These are phyloP conservation scores for Buceros bicornis DNA, from an alignment of 2,797 vertebrate species.

Conservation along the genomic window DNA sequence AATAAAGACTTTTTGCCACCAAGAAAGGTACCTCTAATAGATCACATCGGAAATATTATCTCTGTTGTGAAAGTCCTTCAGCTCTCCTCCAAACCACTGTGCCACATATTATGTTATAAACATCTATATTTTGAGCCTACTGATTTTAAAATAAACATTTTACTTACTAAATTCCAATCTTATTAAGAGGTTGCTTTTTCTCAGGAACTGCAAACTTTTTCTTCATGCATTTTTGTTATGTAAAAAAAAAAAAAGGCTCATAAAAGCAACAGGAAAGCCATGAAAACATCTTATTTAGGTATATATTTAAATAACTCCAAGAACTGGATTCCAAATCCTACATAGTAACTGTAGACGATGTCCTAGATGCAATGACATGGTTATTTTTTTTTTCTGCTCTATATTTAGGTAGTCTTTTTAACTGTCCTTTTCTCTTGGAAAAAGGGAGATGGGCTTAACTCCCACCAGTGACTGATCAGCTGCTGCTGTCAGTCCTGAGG, in stretches of 20 bases:
- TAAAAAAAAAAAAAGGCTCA: neutral
- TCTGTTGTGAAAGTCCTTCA: neutral
- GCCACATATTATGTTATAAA: neutral
- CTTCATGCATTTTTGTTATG: neutral
- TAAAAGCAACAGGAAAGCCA: neutral
- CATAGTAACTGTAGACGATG: constrained; percentile 17
- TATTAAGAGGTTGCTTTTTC: neutral
- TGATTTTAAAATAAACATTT: neutral
- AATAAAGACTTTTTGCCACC: neutral
- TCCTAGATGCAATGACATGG: constrained; percentile 69
- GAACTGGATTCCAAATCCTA: constrained; percentile 58
- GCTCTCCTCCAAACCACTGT: neutral
- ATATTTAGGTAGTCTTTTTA: constrained; percentile 59
- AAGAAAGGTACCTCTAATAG: neutral
- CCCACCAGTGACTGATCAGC: constrained; percentile 42
- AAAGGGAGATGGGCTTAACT: constrained; percentile 53
- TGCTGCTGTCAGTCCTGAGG: constrained; percentile 8
- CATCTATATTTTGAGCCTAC: neutral
- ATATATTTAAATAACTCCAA: constrained; percentile 48
- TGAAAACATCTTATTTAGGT: constrained; percentile 33
- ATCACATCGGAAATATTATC: neutral
- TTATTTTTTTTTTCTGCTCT: constrained; percentile 35
- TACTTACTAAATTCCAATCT: neutral
- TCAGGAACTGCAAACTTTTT: neutral
- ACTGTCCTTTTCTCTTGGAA: constrained; percentile 39